Evolutionary conservation across 2,113 vertebrate genomes (phyloP).

Genomic region (Neomonachus schauinslandi): DNA sequence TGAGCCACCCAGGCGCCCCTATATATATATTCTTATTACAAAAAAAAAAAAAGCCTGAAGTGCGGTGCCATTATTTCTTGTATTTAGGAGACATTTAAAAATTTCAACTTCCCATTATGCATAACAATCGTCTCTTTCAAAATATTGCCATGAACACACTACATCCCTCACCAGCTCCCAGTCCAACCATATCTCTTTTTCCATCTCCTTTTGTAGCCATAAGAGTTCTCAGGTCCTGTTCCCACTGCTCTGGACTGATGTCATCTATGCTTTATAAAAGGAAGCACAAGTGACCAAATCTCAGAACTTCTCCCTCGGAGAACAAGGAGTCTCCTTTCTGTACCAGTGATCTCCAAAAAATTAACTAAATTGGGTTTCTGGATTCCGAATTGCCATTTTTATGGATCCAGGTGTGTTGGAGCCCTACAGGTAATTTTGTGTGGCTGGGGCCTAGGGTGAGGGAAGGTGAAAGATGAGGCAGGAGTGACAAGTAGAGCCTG

Average conservation of each 20-base stretch:
- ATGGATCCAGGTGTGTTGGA: neutral
- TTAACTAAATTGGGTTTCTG: neutral
- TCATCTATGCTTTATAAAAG: neutral
- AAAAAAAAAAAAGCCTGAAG: neutral
- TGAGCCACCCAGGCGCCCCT: no score
- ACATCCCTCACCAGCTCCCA: neutral
- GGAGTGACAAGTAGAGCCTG: neutral
- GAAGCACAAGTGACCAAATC: neutral
- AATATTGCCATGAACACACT: neutral
- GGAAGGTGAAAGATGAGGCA: neutral
- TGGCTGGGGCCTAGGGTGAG: neutral
- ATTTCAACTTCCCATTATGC: neutral
- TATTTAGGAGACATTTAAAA: neutral
- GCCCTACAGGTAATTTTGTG: neutral
- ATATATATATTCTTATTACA: neutral
- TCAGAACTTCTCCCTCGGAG: neutral
- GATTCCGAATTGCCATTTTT: neutral
- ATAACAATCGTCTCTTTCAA: neutral
- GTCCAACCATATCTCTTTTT: neutral
- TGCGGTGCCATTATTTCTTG: neutral
- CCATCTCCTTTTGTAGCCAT: neutral
- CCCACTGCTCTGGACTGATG: neutral
- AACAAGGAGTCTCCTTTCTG: neutral
- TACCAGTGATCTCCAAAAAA: neutral
- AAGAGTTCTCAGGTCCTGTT: neutral